Conservation (phyloP, 2,888 invertebrate species). For the Scaptomyza tumidula region DNA sequence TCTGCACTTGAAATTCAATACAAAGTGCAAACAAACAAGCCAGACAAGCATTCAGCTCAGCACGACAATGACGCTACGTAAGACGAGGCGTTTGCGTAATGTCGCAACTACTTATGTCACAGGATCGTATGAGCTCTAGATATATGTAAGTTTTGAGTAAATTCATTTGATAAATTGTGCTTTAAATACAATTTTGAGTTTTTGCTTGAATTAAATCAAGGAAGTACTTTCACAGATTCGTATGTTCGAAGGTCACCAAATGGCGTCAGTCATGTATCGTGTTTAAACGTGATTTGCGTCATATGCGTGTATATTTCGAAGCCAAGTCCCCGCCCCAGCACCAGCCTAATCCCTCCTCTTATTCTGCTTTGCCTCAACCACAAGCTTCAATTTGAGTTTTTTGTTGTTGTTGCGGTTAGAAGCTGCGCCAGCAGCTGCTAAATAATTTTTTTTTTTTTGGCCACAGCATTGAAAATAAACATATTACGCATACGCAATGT, state of each 20-base stretch:
- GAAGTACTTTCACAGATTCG: constrained; percentile 10
- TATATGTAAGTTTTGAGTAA: constrained; percentile 3
- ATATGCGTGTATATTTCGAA: constrained; percentile 26
- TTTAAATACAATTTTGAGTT: not conserved
- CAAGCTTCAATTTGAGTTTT: constrained; percentile 26
- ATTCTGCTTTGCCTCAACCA: not conserved
- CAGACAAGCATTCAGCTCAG: constrained; percentile 15
- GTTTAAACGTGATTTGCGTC: constrained; percentile 46
- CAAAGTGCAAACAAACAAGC: constrained; percentile 65
- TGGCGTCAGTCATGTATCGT: constrained; percentile 35
- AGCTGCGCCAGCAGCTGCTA: constrained; percentile 60
- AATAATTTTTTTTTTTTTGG: constrained; percentile 62
- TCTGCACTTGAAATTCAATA: constrained; percentile 66
- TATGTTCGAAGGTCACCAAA: constrained; percentile 21
- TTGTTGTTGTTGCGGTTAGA: constrained; percentile 22
- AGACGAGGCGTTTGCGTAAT: constrained; percentile 46
- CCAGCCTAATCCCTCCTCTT: too few relatives aligned
- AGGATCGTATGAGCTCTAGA: constrained; percentile 22
- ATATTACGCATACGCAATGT: constrained; percentile 78
- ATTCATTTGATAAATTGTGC: not conserved
- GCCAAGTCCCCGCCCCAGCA: not conserved
- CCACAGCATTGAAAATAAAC: constrained; percentile 58
- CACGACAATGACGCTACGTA: constrained; percentile 21
- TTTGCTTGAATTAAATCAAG: not conserved
- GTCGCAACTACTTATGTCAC: constrained; percentile 22